Conservation (phyloP, 2,888 invertebrate species). For the Volucella inanis region DNA sequence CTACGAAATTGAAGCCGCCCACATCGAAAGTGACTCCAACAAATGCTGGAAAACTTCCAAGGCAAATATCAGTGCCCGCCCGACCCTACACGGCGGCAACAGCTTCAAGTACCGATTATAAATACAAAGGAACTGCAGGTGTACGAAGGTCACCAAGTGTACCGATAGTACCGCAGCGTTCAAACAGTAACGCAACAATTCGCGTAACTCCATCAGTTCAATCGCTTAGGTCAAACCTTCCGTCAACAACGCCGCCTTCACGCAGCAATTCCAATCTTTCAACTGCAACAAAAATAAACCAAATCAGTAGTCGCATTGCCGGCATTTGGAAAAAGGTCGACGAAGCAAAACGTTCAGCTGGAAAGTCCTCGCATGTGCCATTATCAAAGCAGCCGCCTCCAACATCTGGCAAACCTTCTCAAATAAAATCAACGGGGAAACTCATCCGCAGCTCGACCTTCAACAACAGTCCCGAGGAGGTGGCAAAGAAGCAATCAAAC, state of each 20-base stretch:
- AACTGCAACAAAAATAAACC: conserved; percentile 78
- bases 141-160: conserved; percentile 75
- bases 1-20: conserved; percentile 77
- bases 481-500: conserved; percentile 33
- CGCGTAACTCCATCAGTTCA: conserved; percentile 78
- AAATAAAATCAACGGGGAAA: conserved; percentile 57
- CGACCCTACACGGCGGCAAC: conserved; percentile 77
- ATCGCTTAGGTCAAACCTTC: conserved; percentile 77
- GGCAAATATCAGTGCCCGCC: conserved; percentile 79
- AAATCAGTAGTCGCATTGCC: conserved; percentile 82
- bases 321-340: conserved; percentile 82
- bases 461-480: conserved; percentile 78
- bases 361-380: conserved; percentile 28
- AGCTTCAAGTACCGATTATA: conserved; percentile 75
- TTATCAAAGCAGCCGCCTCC: conserved; percentile 23
- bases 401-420: conserved; percentile 30
- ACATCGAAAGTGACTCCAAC: conserved; percentile 56
- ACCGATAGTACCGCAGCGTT: conserved; percentile 79
- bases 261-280: conserved; percentile 82
- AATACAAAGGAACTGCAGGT: conserved; percentile 71
- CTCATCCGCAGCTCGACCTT: conserved; percentile 82
- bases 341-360: conserved; percentile 77
- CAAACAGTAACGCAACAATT: conserved; percentile 82
- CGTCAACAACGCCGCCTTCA: conserved; percentile 82
- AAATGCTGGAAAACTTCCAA: conserved; percentile 80